phyloP scores from a whole-genome alignment of 2,888 invertebrate genomes.

The Megastigmus dorsalis region DNA sequence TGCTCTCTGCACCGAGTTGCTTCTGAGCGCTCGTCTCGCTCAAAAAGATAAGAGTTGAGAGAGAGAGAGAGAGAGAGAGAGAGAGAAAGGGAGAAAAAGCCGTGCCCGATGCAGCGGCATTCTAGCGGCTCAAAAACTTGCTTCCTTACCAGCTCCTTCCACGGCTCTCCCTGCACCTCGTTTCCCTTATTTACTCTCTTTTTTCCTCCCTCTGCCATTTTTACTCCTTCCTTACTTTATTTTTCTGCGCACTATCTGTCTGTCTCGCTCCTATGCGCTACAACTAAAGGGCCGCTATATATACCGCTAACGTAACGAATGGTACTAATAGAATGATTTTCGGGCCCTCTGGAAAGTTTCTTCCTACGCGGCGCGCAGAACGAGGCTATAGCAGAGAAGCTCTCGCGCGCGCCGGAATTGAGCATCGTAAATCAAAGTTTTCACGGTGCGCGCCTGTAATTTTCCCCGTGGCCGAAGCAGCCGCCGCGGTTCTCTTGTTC shows the following conservation, averaged over 20 bases:
- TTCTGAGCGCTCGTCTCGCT: too few relatives aligned
- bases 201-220: too few relatives aligned
- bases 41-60: background rate
- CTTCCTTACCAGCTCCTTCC: too few relatives aligned
- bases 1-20: background rate
- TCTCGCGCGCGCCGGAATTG: too few relatives aligned
- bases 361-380: background rate
- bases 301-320: background rate
- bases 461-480: background rate
- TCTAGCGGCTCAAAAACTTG: background rate
- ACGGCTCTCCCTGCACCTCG: background rate
- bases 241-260: too few relatives aligned
- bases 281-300: too few relatives aligned
- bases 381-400: too few relatives aligned
- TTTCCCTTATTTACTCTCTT: background rate
- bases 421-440: constrained; percentile 10
- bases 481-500: background rate
- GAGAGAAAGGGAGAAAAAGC: too few relatives aligned
- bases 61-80: too few relatives aligned
- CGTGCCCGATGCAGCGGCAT: too few relatives aligned
- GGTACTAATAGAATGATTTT: constrained; percentile 20
- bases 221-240: too few relatives aligned
- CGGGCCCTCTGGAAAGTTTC: background rate
- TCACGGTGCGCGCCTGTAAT: background rate
- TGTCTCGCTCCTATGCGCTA: too few relatives aligned